Evolutionary conservation across 2,797 vertebrate species (phyloP), one percentile per base, ranked within the genome.

Genomic region (Sciurus vulgaris): DNA sequence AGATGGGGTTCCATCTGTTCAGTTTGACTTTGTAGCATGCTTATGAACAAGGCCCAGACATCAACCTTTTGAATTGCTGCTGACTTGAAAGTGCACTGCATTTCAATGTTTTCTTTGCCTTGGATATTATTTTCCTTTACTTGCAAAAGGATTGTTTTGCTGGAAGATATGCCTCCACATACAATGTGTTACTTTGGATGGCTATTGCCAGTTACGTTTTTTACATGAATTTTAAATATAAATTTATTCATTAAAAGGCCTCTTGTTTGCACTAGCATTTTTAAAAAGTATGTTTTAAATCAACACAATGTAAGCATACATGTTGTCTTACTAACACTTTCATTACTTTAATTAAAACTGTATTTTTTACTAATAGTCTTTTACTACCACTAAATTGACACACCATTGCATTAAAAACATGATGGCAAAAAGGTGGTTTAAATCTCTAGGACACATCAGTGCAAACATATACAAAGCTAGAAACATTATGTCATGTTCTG

Each of bases 1-100:
- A 97, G 74, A 94, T 97, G 67, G 91, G 74, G 28, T 83, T 59
- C 78, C 83, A 89, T 95, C 89, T 97, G 87, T 65, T 97, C 41
- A n/a, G 87, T 24, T 61, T 65, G 67, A 59, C 33, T 98, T 89
- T 51, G 28, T 47, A 92, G 65, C 1, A n/a, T 86, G 67, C 78
- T 89, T 74, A 84, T 91, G 91, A 97, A 97, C 92, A 96, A 61
- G 41, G 14, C 93, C 81, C 74, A 91, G 51, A 47, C 72, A 95
- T 88, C 44, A 54, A 20, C 72, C 22, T 70, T 73, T 65, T 82
- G 44, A 97, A 96, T 13, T 69, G 84, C 69, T 79, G 56, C 5
- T 95, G 65, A 2, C 12, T 96, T 76, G 63, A 90, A 94, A 95
- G 63, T 3, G 33, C 24, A 35, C 54, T 72, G 59, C 11, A 76